Conservation (phyloP, 2,113 vertebrate species). For the Lethenteron reissneri region DNA sequence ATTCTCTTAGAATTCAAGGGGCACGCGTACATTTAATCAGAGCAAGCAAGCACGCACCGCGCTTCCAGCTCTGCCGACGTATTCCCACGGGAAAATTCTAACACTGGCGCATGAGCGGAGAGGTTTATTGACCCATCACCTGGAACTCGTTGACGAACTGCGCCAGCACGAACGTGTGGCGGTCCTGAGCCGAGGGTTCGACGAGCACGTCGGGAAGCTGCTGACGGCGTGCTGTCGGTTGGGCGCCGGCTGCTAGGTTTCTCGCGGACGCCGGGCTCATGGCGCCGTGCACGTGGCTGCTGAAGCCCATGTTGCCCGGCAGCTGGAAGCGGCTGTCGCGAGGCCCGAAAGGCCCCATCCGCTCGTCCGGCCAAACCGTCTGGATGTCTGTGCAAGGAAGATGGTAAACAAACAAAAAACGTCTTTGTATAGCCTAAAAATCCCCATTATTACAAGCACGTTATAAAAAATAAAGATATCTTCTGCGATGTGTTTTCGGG, state of each 20-base stretch:
- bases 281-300: conserved; percentile 57
- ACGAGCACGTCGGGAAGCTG: conserved; percentile 47
- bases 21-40: no score
- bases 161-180: conserved; percentile 68
- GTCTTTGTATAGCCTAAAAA: background rate
- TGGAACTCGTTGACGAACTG: conserved; percentile 68
- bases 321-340: conserved; percentile 80
- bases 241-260: no score
- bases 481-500: background rate
- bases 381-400: conserved; percentile 31
- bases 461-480: background rate
- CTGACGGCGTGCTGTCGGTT: conserved; percentile 18
- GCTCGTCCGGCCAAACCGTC: conserved; percentile 85
- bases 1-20: no score
- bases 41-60: no score
- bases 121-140: conserved; percentile 21
- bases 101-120: no score
- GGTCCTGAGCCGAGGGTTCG: conserved; percentile 40
- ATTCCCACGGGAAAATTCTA: no score
- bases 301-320: conserved; percentile 73
- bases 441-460: background rate
- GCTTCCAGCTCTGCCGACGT: no score
- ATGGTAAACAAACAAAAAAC: background rate
- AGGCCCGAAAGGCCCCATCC: conserved; percentile 81
- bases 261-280: conserved; percentile 17